Percentiles rank a stretch among this genome's conserved stretches.
phyloP scores from a whole-genome alignment of 2,113 vertebrate species.

The Origma solitaria region DNA sequence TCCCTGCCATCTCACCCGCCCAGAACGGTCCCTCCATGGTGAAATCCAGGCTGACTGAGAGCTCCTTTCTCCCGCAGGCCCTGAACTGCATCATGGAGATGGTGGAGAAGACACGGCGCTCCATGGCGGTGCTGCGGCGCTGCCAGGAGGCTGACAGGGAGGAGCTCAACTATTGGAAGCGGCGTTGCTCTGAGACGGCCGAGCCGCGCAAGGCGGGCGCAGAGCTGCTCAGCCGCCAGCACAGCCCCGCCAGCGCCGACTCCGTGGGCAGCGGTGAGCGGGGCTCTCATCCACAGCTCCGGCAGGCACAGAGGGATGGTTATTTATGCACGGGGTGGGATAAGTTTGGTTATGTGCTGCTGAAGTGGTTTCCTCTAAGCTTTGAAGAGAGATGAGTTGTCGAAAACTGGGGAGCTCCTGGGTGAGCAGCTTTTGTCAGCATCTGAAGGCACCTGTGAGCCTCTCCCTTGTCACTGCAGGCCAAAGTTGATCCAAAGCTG shows the following conservation, averaged over 20 bases:
- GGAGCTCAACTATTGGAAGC: conserved; percentile 94
- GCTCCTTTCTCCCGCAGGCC: conserved; percentile 61
- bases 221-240: conserved; percentile 80
- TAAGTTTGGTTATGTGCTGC: accelerated
- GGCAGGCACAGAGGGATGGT: accelerated
- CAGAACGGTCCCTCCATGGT: accelerated
- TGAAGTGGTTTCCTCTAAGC: not conserved
- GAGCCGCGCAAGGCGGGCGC: conserved; percentile 83
- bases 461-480: not conserved
- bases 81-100: conserved; percentile 98
- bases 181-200: conserved; percentile 86
- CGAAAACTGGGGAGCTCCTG: accelerated
- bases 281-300: not conserved
- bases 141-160: conserved; percentile 96
- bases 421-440: accelerated
- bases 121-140: conserved; percentile 90
- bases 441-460: not conserved
- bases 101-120: conserved; percentile 96
- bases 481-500: not conserved
- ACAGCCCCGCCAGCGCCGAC: conserved; percentile 86
- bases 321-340: accelerated
- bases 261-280: conserved; percentile 74
- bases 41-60: accelerated
- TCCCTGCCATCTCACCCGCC: accelerated
- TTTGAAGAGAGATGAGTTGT: not conserved